phyloP scores from a whole-genome alignment of 1,140 invertebrate species.

The Planococcus citri region DNA sequence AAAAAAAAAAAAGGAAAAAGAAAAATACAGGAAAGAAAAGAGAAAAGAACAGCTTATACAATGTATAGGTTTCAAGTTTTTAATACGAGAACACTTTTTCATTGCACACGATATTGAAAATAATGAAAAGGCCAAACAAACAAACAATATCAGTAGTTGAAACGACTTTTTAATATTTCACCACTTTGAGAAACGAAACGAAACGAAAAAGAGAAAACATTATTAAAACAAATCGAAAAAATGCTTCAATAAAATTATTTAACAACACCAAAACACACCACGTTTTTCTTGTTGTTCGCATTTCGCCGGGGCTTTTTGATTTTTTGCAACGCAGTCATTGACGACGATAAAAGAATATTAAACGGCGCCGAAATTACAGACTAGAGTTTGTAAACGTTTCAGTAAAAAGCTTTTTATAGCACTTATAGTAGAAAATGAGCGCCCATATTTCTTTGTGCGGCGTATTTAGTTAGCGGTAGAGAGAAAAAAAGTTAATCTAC shows the following conservation, averaged over 20 bases:
- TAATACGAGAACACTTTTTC: too few species aligned
- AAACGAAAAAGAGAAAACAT: too few species aligned
- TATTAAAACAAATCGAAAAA: neutral
- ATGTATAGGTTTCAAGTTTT: too few species aligned
- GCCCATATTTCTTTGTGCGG: constrained; percentile 1
- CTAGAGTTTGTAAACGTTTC: constrained; percentile 18
- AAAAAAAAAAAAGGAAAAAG: too few species aligned
- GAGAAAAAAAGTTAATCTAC: constrained; percentile 16
- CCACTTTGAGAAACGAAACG: too few species aligned
- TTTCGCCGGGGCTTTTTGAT: neutral
- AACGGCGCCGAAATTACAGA: constrained; percentile 18
- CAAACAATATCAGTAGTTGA: too few species aligned
- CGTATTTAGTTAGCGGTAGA: constrained; percentile 1
- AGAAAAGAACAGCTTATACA: too few species aligned
- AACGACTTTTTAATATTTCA: too few species aligned
- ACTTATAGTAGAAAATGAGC: constrained; percentile 11
- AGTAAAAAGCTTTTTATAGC: constrained; percentile 18
- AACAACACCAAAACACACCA: neutral
- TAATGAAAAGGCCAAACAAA: too few species aligned
- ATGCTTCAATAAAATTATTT: constrained; percentile 13
- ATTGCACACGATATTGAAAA: too few species aligned
- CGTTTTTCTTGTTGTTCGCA: constrained; percentile 1
- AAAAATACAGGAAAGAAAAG: too few species aligned
- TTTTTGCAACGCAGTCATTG: neutral
- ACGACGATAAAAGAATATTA: constrained; percentile 17